These are phyloP conservation scores for Meganola albula DNA, from an alignment of 2,888 invertebrate species.

Conservation along the genomic window DNA sequence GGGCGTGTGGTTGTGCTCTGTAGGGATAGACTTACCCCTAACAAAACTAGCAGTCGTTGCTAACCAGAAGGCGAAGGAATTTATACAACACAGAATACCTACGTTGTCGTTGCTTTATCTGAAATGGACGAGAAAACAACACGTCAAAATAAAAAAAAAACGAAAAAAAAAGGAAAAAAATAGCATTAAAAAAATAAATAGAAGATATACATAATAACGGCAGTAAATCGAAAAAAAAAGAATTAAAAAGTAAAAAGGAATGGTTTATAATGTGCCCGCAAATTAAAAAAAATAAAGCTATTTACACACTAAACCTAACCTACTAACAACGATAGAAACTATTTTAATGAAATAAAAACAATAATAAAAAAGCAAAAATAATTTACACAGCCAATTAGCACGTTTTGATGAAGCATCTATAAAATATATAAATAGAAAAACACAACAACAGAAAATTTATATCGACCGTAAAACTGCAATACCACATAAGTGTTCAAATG, in stretches of 20 bases:
- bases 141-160: constrained; percentile 24
- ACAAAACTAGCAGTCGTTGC: constrained; percentile 24
- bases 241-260: not conserved
- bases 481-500: too few species aligned
- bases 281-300: not conserved
- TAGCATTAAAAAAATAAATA: constrained; percentile 4
- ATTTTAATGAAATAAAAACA: too few species aligned
- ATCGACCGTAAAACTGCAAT: too few species aligned
- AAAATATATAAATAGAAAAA: too few species aligned
- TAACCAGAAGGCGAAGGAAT: constrained; percentile 39
- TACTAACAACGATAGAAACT: too few species aligned
- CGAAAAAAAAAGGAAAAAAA: constrained; percentile 11
- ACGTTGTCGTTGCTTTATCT: constrained; percentile 44
- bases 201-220: constrained; percentile 2
- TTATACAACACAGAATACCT: constrained; percentile 40
- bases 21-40: not conserved
- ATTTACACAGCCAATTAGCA: too few species aligned
- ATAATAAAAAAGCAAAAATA: too few species aligned
- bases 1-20: not conserved
- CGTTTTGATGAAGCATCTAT: too few species aligned
- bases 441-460: too few species aligned
- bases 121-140: constrained; percentile 45
- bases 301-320: too few species aligned
- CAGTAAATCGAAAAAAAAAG: not conserved
- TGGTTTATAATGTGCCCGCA: not conserved